Conservation (phyloP, 2,113 vertebrate species). For the Brachypteracias leptosomus region DNA sequence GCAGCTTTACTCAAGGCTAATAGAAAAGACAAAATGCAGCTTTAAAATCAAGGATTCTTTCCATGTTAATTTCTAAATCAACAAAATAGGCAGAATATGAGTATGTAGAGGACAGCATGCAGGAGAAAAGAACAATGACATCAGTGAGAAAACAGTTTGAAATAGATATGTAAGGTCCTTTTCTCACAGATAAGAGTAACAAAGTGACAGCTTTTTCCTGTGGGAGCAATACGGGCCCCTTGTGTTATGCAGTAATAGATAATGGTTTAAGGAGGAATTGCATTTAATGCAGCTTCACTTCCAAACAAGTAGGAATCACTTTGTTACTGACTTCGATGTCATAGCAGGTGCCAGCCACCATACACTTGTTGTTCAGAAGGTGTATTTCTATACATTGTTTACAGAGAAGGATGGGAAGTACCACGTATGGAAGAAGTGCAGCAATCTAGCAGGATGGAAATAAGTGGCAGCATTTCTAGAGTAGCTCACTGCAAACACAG, state of each 20-base stretch:
- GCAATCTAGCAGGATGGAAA: background rate
- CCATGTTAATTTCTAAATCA: background rate
- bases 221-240: background rate
- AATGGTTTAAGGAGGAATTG: constrained; percentile 1
- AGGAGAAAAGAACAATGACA: background rate
- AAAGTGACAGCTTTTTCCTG: background rate
- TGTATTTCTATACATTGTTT: background rate
- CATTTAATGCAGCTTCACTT: constrained; percentile 5
- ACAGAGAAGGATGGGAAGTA: background rate
- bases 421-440: background rate
- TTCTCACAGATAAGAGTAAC: background rate
- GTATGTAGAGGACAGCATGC: background rate
- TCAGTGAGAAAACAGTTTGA: constrained; percentile 2
- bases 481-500: background rate
- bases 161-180: background rate
- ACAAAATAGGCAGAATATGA: background rate
- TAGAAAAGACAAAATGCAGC: background rate
- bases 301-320: background rate
- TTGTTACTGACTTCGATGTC: background rate
- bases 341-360: background rate
- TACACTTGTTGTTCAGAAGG: background rate
- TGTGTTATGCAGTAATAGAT: background rate
- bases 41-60: background rate
- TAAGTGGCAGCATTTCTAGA: background rate
- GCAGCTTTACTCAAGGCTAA: constrained; percentile 2